Evolutionary conservation across 1,140 invertebrate genomes (phyloP).

Genomic region (Melanaphis sacchari): DNA sequence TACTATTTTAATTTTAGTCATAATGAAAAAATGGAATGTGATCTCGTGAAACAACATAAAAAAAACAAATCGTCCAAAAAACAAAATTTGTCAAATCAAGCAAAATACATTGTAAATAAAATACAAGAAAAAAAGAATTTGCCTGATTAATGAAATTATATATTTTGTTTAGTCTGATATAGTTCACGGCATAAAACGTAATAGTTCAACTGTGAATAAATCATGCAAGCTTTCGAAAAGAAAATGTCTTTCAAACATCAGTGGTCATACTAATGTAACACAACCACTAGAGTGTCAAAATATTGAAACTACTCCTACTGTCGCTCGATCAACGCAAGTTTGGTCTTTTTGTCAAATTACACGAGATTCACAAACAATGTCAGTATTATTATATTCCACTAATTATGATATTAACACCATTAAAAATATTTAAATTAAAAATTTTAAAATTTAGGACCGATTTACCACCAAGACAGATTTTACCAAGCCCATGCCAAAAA

Average conservation of each 20-base stretch:
- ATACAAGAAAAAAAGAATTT: not conserved
- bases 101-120: conserved; percentile 59
- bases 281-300: conserved; percentile 60
- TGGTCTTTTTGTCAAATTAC: conserved; percentile 22
- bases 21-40: conserved; percentile 80
- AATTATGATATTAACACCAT: not conserved
- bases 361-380: conserved; percentile 42
- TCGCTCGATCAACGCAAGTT: conserved; percentile 32
- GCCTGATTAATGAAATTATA: not conserved
- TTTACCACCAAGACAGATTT: conserved; percentile 18
- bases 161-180: conserved; percentile 28
- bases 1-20: conserved; percentile 66
- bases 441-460: conserved; percentile 21
- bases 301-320: not conserved
- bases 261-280: not conserved
- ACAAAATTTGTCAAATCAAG: conserved; percentile 62
- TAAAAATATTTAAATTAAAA: not conserved
- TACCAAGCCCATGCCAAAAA: not conserved
- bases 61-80: conserved; percentile 68
- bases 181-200: conserved; percentile 68
- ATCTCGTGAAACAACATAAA: conserved; percentile 75
- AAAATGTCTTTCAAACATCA: not conserved
- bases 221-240: conserved; percentile 62
- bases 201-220: conserved; percentile 66
- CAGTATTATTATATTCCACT: not conserved